Percentiles rank a stretch among this genome's conserved stretches.
Conservation (phyloP, 2,797 vertebrate species). For the Pteronotus mesoamericanus region DNA sequence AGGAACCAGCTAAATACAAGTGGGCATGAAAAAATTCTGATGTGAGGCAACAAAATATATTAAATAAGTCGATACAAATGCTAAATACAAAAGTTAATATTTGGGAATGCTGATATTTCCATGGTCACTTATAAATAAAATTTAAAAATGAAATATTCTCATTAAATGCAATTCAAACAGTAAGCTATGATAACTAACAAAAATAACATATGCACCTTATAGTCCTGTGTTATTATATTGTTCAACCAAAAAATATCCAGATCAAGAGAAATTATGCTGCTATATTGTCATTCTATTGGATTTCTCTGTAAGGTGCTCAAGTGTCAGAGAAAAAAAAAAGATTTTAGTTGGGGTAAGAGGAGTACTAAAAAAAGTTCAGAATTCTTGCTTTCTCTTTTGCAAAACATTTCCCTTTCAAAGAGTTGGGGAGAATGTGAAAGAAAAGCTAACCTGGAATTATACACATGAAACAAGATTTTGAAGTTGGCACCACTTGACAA, state of each 20-base stretch:
- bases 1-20: conserved; percentile 53
- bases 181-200: not conserved
- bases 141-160: not conserved
- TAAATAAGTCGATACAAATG: not conserved
- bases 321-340: not conserved
- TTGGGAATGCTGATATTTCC: not conserved
- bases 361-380: not conserved
- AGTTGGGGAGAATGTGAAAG: not conserved
- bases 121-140: not conserved
- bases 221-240: not conserved
- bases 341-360: not conserved
- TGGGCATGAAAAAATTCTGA: conserved; percentile 34
- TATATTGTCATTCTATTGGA: not conserved
- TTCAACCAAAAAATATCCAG: not conserved
- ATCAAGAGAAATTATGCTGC: not conserved
- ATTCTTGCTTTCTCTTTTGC: conserved; percentile 21
- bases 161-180: conserved; percentile 29
- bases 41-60: not conserved
- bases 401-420: not conserved
- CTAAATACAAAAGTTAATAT: not conserved
- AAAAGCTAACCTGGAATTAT: conserved; percentile 57
- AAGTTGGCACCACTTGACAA: conserved; percentile 71
- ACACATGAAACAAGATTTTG: conserved; percentile 38
- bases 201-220: not conserved
- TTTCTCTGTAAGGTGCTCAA: not conserved